phyloP scores from a whole-genome alignment of 2,797 vertebrate species.

The Coregonus ussuriensis region DNA sequence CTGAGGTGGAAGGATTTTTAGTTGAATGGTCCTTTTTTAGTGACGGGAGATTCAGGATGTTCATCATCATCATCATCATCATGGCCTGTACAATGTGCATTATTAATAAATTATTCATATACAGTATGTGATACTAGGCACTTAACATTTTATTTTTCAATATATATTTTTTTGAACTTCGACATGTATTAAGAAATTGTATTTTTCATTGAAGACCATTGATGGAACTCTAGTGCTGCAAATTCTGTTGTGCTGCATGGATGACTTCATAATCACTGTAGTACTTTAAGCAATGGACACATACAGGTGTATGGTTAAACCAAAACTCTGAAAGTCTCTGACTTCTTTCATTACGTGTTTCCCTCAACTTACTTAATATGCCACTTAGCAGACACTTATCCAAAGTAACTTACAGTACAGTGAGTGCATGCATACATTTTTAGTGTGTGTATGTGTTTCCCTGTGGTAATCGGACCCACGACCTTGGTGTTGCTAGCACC shows the following conservation, averaged over 20 bases:
- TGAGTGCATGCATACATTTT: no score
- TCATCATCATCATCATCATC: constrained; percentile 41
- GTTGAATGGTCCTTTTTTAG: constrained; percentile 66
- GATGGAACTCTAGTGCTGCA: background rate
- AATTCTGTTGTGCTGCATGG: background rate
- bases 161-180: constrained; percentile 30
- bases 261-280: background rate
- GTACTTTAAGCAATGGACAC: background rate
- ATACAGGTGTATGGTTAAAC: background rate
- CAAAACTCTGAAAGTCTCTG: background rate
- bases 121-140: constrained; percentile 53
- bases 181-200: background rate
- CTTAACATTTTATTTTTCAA: constrained; percentile 48
- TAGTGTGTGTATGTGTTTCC: no score
- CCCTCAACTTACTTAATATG: background rate
- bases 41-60: constrained; percentile 40
- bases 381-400: background rate
- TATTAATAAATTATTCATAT: constrained; percentile 84
- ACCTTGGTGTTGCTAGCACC: no score
- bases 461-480: no score
- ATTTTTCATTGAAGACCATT: constrained; percentile 11
- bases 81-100: constrained; percentile 75
- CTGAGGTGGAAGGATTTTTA: constrained; percentile 64
- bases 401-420: background rate
- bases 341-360: background rate